Conservation (phyloP, 64 coral and sea anemone genomes). For the Platygyra sinensis region DNA sequence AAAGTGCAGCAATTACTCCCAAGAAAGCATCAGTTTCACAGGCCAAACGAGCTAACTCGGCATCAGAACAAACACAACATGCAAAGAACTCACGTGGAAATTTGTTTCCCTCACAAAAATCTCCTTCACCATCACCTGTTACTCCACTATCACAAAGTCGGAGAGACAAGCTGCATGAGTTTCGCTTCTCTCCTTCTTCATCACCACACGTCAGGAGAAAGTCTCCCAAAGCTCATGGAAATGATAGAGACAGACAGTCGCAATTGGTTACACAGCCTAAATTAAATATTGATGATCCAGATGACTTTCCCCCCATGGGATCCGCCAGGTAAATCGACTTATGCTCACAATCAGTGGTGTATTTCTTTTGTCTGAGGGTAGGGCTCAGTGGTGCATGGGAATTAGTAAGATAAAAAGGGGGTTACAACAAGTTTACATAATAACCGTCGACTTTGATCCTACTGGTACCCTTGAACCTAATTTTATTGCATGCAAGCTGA, state of each 20-base stretch:
- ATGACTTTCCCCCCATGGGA: constrained; percentile 84
- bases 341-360: neutral
- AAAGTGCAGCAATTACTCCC: constrained; percentile 66
- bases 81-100: too few species aligned
- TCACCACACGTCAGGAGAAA: constrained; percentile 67
- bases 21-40: constrained; percentile 55
- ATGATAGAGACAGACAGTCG: constrained; percentile 47
- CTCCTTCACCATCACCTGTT: constrained; percentile 44
- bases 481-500: too few species aligned
- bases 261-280: constrained; percentile 46
- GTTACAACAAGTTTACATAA: too few species aligned
- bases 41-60: neutral
- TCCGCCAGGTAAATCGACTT: neutral
- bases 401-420: too few species aligned
- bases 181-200: constrained; percentile 36
- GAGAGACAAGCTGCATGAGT: constrained; percentile 43
- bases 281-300: constrained; percentile 72
- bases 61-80: neutral
- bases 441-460: too few species aligned
- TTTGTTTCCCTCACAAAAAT: too few species aligned
- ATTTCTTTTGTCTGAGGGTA: neutral
- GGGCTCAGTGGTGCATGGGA: neutral
- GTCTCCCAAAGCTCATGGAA: constrained; percentile 57
- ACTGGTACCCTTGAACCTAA: too few species aligned
- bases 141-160: constrained; percentile 28